Conservation (phyloP, 2,113 vertebrate species). For the Leuciscus idus region DNA sequence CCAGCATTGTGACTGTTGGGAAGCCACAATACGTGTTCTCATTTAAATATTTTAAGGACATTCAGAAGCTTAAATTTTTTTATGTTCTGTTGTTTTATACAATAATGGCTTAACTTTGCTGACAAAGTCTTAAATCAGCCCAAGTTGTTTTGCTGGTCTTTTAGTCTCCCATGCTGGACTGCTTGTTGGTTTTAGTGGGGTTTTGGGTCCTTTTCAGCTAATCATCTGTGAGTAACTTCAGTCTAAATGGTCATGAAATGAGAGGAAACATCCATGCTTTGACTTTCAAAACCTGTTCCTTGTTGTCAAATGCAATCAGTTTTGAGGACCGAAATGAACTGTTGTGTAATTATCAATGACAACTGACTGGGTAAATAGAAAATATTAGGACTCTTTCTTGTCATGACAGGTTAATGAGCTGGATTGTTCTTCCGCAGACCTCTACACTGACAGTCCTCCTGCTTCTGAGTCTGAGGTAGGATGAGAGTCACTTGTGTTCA, state of each 20-base stretch:
- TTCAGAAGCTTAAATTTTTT: not conserved
- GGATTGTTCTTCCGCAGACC: slow-evolving; percentile 54
- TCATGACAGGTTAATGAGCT: slow-evolving; percentile 58
- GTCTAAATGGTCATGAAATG: not conserved
- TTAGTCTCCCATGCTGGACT: not conserved
- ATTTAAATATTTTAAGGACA: not conserved
- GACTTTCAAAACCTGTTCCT: not conserved
- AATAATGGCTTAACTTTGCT: not conserved
- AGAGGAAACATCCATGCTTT: not conserved
- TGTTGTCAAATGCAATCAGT: not conserved
- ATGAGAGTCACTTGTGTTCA: slow-evolving; percentile 11
- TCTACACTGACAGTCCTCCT: slow-evolving; percentile 50
- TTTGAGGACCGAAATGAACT: not conserved
- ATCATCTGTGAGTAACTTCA: not conserved
- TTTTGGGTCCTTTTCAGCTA: not conserved
- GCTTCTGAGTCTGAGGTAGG: slow-evolving; percentile 57
- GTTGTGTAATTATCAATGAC: not conserved
- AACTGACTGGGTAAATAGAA: slow-evolving; percentile 23
- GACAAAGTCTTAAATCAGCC: not conserved
- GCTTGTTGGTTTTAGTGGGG: not conserved
- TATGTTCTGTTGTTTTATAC: not conserved
- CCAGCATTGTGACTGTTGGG: not conserved
- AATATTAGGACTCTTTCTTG: slow-evolving; percentile 47
- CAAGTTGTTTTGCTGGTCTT: not conserved
- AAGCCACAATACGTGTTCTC: not conserved